Evolutionary conservation across 1,140 invertebrate genomes (phyloP).

Genomic region (Spodoptera frugiperda): DNA sequence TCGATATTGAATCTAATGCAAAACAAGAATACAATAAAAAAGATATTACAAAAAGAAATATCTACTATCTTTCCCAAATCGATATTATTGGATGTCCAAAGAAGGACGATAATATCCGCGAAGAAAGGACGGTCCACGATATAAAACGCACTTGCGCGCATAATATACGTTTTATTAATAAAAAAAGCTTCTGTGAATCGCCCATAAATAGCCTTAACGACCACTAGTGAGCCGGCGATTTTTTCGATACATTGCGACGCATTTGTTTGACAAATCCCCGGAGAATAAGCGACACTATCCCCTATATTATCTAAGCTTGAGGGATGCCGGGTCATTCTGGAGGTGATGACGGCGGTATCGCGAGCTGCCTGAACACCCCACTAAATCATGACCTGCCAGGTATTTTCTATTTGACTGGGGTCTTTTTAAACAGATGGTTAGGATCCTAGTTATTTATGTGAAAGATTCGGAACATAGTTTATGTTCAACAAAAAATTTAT

Average conservation of each 20-base stretch:
- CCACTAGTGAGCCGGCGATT: conserved; percentile 81
- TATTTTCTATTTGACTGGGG: conserved; percentile 68
- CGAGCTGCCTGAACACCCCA: conserved; percentile 65
- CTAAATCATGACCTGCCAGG: conserved; percentile 77
- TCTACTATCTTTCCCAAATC: conserved; percentile 68
- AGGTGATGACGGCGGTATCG: conserved; percentile 81
- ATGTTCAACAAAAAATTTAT: conserved; percentile 2
- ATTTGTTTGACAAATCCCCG: conserved; percentile 86
- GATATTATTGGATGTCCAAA: conserved; percentile 82
- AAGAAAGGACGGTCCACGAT: conserved; percentile 72
- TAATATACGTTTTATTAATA: conserved; percentile 86
- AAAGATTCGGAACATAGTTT: conserved; percentile 2
- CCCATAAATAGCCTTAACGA: conserved; percentile 84
- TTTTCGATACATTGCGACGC: conserved; percentile 80
- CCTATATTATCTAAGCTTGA: conserved; percentile 82
- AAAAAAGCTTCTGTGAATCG: conserved; percentile 81
- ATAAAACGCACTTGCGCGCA: conserved; percentile 86
- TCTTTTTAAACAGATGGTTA: conserved; percentile 59
- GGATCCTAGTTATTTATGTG: conserved; percentile 61
- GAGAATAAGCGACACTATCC: conserved; percentile 82
- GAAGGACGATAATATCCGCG: conserved; percentile 83
- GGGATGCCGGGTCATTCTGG: conserved; percentile 78
- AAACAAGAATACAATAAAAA: conserved; percentile 23
- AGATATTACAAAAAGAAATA: conserved; percentile 60
- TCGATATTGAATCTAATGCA: conserved; percentile 35